A percentile compares a stretch with the other conserved stretches of the same genome.
These are phyloP conservation scores for Drosophila micromelanica DNA, from an alignment of 1,140 invertebrate genomes.

Conservation along the genomic window DNA sequence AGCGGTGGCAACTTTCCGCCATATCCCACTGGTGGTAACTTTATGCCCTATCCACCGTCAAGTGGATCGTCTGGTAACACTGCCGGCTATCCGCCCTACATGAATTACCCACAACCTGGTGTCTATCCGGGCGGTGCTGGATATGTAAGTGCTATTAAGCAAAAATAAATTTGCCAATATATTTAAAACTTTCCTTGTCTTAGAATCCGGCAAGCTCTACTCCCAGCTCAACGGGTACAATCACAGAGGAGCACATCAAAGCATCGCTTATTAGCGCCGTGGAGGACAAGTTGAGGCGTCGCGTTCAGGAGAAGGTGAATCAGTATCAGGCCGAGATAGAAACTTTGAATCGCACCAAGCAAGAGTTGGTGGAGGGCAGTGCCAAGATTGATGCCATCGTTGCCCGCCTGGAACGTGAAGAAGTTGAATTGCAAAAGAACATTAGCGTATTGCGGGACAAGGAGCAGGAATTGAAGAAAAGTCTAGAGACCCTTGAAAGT, in stretches of 20 bases:
- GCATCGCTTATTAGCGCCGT: conserved; percentile 97
- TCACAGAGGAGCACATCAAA: conserved; percentile 97
- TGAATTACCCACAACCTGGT: conserved; percentile 84
- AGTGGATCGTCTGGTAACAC: conserved; percentile 33
- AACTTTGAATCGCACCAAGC: conserved; percentile 93
- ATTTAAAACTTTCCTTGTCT: conserved; percentile 3
- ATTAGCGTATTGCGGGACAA: conserved; percentile 93
- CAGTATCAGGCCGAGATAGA: conserved; percentile 96
- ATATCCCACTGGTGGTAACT: conserved; percentile 68
- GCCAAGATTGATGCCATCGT: conserved; percentile 93
- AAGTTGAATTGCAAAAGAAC: conserved; percentile 94
- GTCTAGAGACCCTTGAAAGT: conserved; percentile 90
- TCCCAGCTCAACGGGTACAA: conserved; percentile 88
- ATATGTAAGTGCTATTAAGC: conserved; percentile 60
- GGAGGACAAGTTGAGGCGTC: conserved; percentile 95
- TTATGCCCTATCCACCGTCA: conserved; percentile 65
- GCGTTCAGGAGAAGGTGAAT: conserved; percentile 94
- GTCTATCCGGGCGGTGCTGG: conserved; percentile 81
- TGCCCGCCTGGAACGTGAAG: conserved; percentile 92
- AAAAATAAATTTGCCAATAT: not conserved
- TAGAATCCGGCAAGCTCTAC: conserved; percentile 60
- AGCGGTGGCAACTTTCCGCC: conserved; percentile 69
- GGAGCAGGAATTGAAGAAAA: conserved; percentile 93
- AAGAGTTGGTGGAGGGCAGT: conserved; percentile 95
- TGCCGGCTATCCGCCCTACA: conserved; percentile 84